These are phyloP conservation scores for Bradypus variegatus DNA, from an alignment of 2,797 vertebrate species.

Conservation along the genomic window DNA sequence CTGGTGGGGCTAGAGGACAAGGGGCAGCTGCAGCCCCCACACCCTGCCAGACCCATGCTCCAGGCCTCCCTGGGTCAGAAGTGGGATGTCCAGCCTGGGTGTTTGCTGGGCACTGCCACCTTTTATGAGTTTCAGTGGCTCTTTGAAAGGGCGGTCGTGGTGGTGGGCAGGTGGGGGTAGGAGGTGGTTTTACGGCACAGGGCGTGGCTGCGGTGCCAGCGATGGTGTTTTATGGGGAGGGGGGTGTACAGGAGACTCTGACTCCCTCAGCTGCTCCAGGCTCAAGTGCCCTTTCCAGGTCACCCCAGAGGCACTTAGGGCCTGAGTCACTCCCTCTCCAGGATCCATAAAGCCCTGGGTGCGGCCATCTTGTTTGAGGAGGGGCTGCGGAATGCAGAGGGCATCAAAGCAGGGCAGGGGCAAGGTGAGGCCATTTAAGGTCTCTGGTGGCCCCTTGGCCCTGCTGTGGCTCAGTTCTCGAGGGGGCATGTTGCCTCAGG, in stretches of 20 bases:
- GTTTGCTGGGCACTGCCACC: conserved; percentile 48
- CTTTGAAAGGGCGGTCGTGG: conserved; percentile 61
- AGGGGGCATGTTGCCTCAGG: not conserved
- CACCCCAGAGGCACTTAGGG: conserved; percentile 64
- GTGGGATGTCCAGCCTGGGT: conserved; percentile 39
- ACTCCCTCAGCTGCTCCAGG: conserved; percentile 63
- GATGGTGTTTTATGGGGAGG: conserved; percentile 68
- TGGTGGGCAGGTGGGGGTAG: conserved; percentile 59
- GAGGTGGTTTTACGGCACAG: conserved; percentile 65
- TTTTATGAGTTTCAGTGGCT: conserved; percentile 68
- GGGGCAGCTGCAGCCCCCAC: not conserved
- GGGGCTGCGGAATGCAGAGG: conserved; percentile 24
- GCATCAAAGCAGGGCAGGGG: conserved; percentile 48
- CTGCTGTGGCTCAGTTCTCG: not conserved
- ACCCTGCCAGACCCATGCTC: not conserved
- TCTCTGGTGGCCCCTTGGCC: conserved; percentile 15
- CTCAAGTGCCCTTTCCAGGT: conserved; percentile 64
- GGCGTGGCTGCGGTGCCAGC: conserved; percentile 60
- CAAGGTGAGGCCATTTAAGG: conserved; percentile 12
- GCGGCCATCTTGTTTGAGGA: conserved; percentile 64
- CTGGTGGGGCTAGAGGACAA: not conserved
- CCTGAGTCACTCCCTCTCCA: conserved; percentile 62
- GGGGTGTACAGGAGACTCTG: conserved; percentile 65
- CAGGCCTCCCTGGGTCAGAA: conserved; percentile 17
- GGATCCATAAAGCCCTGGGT: conserved; percentile 70